phyloP scores from a whole-genome alignment of 2,888 invertebrate species.

The Heteropelma amictum region DNA sequence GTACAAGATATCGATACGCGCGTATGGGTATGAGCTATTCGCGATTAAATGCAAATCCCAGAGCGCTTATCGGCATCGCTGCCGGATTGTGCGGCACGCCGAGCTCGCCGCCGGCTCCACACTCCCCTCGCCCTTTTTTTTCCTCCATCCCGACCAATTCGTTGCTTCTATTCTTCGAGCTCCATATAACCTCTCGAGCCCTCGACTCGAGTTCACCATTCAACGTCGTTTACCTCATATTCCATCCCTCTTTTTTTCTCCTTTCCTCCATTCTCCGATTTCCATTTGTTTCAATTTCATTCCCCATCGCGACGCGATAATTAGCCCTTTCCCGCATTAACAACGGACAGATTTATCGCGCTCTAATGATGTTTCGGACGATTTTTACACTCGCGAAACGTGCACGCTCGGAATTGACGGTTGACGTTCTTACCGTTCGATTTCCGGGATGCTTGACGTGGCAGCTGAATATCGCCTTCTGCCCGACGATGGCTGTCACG shows the following conservation, averaged over 20 bases:
- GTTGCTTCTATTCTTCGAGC: slow-evolving; percentile 51
- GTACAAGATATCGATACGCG: slow-evolving; percentile 33
- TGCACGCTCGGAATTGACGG: too few species aligned
- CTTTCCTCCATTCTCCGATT: not conserved
- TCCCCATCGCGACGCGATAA: too few species aligned
- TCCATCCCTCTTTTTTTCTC: not conserved
- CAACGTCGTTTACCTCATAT: slow-evolving; percentile 35
- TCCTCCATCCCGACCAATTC: slow-evolving; percentile 34
- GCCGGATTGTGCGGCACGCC: slow-evolving; percentile 49
- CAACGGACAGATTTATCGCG: too few species aligned
- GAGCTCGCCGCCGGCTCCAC: slow-evolving; percentile 54
- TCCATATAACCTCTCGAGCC: slow-evolving; percentile 49
- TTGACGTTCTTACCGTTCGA: slow-evolving; percentile 89
- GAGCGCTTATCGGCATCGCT: slow-evolving; percentile 62
- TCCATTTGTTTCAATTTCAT: slow-evolving; percentile 40
- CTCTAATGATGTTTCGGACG: not conserved
- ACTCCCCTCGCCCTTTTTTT: slow-evolving; percentile 23
- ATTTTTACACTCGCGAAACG: not conserved
- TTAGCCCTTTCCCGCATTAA: too few species aligned
- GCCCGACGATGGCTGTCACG: slow-evolving; percentile 90
- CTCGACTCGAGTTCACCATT: slow-evolving; percentile 25
- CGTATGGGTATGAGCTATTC: slow-evolving; percentile 42
- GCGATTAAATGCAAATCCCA: slow-evolving; percentile 69
- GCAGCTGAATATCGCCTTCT: slow-evolving; percentile 88
- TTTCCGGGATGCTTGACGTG: slow-evolving; percentile 92